Evolutionary conservation across 2,888 invertebrate species (phyloP), one percentile per base, ranked within the genome.

Genomic region (Amphipoea lucens): DNA sequence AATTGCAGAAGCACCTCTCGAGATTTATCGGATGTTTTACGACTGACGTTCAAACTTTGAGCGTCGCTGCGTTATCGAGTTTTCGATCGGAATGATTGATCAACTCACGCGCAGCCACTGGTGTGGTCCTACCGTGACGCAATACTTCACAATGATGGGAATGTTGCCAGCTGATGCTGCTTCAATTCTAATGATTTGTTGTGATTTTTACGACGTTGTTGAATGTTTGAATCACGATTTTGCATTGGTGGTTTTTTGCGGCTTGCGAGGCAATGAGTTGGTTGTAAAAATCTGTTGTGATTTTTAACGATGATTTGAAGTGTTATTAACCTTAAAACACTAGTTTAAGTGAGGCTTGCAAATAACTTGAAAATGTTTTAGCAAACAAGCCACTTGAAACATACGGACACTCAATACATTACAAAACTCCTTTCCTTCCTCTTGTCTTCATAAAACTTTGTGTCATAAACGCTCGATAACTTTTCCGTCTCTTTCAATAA

Each of bases 61-160:
- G 86, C 70, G 83, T 69, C 86, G 75, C 66, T 86, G 84, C 65
- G 70, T 71, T 90, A 89, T 89, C 89, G 73, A 78, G 86, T 83
- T 87, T 84, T 88, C 88, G 87, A 92, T 92, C 89, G 83, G 88
- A 90, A 90, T 92, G 90, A 92, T 92, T 91, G 92, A 93, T 92
- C 89, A 88, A 86, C 89, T 90, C 91, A 88, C 90, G 90, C 90
- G 88, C 86, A 83, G 82, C 87, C 85, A 85, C 86, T 86, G 90
- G 92, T 92, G 92, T 92, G 91, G 92, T 86, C 88, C 73, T 81
- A 80, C 82, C 75, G 86, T 90, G 89, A 87, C 84, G 90, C 88
- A 90, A 90, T 82, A 85, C 85, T 85, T 76, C 79, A 86, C 84
- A 87, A 82, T 83, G 86, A 79, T 84, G 86, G 79, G 84, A 87